Conservation (phyloP, 2,797 vertebrate species). For the Diplodus puntazzo region DNA sequence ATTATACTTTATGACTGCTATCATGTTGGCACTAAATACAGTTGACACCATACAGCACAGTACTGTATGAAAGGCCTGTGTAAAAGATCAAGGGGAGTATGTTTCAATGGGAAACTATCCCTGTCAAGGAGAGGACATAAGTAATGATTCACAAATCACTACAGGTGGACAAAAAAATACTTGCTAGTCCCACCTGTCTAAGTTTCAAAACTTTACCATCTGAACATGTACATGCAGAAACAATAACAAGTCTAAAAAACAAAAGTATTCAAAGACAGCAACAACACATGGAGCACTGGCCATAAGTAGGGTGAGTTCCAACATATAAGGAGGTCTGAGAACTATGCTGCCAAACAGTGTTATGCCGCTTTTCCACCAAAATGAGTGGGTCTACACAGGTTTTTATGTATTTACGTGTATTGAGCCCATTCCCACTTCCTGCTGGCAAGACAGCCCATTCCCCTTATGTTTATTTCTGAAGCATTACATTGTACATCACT, state of each 20-base stretch:
- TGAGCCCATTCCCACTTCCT: no score
- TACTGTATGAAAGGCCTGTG: conserved; percentile 35
- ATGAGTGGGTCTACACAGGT: no score
- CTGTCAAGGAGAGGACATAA: conserved; percentile 26
- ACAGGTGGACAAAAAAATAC: conserved; percentile 3
- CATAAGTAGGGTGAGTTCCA: no score
- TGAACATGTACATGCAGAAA: background rate
- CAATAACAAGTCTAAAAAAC: background rate
- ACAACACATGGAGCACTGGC: background rate
- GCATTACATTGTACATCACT: no score
- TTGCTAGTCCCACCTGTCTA: background rate
- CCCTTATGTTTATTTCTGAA: no score
- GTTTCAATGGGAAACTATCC: conserved; percentile 24
- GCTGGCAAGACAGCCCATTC: no score
- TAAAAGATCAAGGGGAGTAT: conserved; percentile 43
- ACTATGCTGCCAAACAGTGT: no score
- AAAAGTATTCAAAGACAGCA: background rate
- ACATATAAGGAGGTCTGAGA: no score
- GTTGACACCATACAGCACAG: conserved; percentile 44
- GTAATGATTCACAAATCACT: conserved; percentile 27
- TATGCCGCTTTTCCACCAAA: no score
- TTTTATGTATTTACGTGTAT: no score
- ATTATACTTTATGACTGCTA: conserved; percentile 72
- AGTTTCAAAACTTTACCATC: background rate
- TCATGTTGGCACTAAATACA: conserved; percentile 68